Evolutionary conservation across 2,113 vertebrate genomes (phyloP), one percentile per base, ranked within the genome.

Genomic region (Elgaria multicarinata): DNA sequence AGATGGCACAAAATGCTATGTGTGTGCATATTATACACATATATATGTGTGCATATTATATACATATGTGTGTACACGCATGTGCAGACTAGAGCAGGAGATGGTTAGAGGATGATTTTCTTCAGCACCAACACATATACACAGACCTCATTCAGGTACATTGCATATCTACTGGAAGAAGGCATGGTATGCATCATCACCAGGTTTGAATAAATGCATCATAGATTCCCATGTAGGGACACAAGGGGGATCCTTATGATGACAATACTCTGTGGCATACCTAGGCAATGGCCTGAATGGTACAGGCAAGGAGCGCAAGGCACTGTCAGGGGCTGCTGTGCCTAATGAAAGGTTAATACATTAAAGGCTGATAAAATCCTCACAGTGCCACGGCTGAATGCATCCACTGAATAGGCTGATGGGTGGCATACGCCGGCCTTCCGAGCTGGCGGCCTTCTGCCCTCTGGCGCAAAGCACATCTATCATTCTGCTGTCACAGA

Each of bases 341-440:
- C 8, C 87, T 89, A 86, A 87, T 79, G 67, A 87, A 90, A 89
- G 69, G 64, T 85, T 67, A n/a, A 33, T 46, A 33, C 71, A 71
- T 44, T 64, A 90, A 89, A 91, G 91, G 28, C 93, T 87, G 71
- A 87, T 24, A 87, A 89, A 92, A 46, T 75, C 66, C 83, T 84
- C 0, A 0, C 42, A 67, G 67, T 90, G 71, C 36, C 85, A 92
- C 0, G 10, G 89, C 90, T 93, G 80, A 88, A 64, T 0, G 1
- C 58, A 3, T 42, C 78, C 66, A 9, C 91, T 89, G 93, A 92
- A 75, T 18, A 91, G 85, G 58, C 24, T 7, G 50, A 72, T 1
- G 7, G 42, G 64, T 50, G 89, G 87, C 88, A 90, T 16, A 88
- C 0, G 0, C 80, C 71, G 22, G 87, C 75, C 58, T 79, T 84